Percentiles rank a stretch among this genome's conserved stretches.
Conservation (phyloP, 2,113 vertebrate genomes). For the Ondatra zibethicus region DNA sequence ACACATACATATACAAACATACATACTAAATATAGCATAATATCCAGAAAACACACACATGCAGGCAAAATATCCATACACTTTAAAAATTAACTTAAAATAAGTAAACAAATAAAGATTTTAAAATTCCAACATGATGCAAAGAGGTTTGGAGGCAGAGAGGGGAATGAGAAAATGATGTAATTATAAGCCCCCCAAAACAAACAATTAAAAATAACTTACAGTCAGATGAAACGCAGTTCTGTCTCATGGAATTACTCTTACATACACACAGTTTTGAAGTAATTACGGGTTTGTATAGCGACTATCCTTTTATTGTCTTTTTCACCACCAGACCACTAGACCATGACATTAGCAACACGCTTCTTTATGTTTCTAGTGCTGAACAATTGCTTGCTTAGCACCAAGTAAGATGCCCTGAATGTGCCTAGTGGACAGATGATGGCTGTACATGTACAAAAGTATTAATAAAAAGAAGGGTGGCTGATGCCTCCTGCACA, state of each 20-base stretch:
- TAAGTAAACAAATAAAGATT: too few relatives aligned
- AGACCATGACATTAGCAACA: not conserved
- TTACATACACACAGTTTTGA: not conserved
- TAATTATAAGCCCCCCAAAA: too few relatives aligned
- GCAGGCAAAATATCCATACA: too few relatives aligned
- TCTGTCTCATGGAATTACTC: not conserved
- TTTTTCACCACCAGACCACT: not conserved
- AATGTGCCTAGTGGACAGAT: not conserved
- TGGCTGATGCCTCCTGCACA: not conserved
- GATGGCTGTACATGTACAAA: not conserved
- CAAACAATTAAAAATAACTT: not conserved
- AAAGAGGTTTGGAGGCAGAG: too few relatives aligned
- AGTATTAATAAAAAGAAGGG: not conserved
- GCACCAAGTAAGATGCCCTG: not conserved
- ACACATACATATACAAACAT: too few relatives aligned
- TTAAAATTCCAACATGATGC: too few relatives aligned
- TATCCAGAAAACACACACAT: too few relatives aligned
- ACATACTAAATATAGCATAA: too few relatives aligned
- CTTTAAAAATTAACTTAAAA: too few relatives aligned
- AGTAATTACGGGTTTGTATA: not conserved
- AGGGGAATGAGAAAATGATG: too few relatives aligned
- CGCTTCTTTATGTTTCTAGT: not conserved
- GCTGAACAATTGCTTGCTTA: not conserved
- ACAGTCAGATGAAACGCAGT: not conserved
- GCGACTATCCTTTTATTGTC: not conserved